A percentile compares a stretch with the other conserved stretches of the same genome.
Conservation (phyloP, 1,140 invertebrate genomes). For the Hirudo medicinalis region DNA sequence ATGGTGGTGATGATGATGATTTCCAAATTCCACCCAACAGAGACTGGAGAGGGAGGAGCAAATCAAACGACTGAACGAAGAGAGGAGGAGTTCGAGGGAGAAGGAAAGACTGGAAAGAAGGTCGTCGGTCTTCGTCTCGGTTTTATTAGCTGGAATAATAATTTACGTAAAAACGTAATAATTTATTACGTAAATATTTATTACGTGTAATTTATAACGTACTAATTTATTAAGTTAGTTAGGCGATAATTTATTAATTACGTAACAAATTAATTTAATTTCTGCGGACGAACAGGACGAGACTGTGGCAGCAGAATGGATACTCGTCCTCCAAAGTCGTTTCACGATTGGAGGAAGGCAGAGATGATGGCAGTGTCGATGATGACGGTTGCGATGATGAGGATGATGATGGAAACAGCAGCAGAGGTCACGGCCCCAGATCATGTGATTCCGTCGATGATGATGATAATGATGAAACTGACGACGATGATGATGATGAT, state of each 20-base stretch:
- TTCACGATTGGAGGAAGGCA: conserved; percentile 20
- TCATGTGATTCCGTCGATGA: conserved; percentile 17
- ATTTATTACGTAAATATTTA: too few species aligned
- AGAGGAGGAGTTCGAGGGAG: background rate
- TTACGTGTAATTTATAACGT: too few species aligned
- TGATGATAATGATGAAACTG: conserved; percentile 21
- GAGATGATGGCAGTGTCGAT: conserved; percentile 20
- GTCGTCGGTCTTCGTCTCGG: background rate
- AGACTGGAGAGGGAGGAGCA: background rate
- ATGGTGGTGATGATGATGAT: background rate
- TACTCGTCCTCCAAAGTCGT: conserved; percentile 31
- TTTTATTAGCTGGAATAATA: too few species aligned
- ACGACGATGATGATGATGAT: conserved; percentile 15
- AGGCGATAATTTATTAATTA: background rate
- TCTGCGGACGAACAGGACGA: conserved; percentile 27
- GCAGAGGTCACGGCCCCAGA: too few species aligned
- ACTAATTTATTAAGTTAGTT: too few species aligned
- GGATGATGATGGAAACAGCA: conserved; percentile 19
- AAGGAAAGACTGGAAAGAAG: background rate
- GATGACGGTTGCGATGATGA: conserved; percentile 17
- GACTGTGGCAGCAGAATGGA: conserved; percentile 32
- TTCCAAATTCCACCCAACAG: background rate
- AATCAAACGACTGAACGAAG: background rate
- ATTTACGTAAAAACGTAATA: too few species aligned
- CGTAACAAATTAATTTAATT: too few species aligned